Base-by-base conservation (phyloP, 1,140 invertebrate species). In the Phymastichus coffea region DNA sequence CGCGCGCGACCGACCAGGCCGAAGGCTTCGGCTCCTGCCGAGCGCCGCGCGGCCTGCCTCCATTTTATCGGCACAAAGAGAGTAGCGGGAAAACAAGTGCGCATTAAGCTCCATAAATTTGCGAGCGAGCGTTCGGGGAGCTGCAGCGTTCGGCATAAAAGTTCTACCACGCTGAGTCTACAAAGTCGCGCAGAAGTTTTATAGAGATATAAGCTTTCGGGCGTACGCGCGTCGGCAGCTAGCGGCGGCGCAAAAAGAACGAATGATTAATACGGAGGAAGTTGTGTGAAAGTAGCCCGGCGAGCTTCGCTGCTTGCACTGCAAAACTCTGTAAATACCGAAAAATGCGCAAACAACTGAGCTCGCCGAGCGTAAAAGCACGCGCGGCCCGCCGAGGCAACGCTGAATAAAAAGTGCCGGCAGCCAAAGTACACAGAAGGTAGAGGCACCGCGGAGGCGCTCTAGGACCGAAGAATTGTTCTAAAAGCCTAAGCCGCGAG, bases 381-480 rank as follows among this genome's bases (percentile, higher is more conserved):
- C 2, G 19, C 4, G 14, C 14, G 25, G 2, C 10, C 15, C 26
- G 20, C 9, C n/a, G 2, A 12, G 15, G 8, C 35, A 23, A 9
- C n/a, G 30, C 1, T 28, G 33, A 43, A 20, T 43, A 54, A 22
- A 30, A 20, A 15, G 4, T n/a, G n/a, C n/a, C n/a, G 22, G 7
- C 20, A n/a, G 48, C 46, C 15, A 25, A 26, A 20, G 8, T 22
- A 20, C 23, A 10, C 4, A 2, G 23, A 26, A n/a, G 6, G 15
- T 15, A 30, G 46, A 12, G 4, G 30, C 14, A 19, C 8, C 22
- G 44, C 43, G 63, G 48, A 53, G 60, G 65, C 63, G 57, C 67
- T 71, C 67, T 69, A 70, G 66, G 66, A 68, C 63, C 62, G 56
- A 63, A 65, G 65, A 67, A 74, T 70, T 70, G 70, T 63, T 70